A percentile compares a stretch with the other conserved stretches of the same genome.
Conservation (phyloP, 2,888 invertebrate genomes). For the Gymnoscelis rufifasciata region DNA sequence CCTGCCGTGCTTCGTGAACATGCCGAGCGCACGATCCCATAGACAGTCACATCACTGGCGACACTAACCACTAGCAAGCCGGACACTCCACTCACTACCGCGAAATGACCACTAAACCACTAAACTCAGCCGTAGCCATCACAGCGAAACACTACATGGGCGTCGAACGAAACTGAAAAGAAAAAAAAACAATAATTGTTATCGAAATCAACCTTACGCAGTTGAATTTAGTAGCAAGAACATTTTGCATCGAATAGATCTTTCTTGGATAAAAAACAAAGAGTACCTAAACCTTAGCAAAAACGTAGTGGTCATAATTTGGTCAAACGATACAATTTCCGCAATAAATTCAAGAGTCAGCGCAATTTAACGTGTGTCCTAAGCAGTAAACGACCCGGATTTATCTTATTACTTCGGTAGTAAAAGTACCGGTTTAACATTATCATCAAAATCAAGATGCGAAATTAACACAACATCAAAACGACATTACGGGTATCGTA, state of each 20-base stretch:
- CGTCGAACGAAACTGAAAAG: slow-evolving; percentile 72
- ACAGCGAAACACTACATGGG: slow-evolving; percentile 59
- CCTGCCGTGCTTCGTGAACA: slow-evolving; percentile 75
- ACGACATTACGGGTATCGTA: slow-evolving; percentile 9
- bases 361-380: too few relatives aligned
- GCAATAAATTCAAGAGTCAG: background rate
- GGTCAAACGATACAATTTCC: background rate
- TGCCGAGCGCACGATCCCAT: slow-evolving; percentile 72
- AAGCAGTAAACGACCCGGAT: background rate
- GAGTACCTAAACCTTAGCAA: too few relatives aligned
- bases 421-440: slow-evolving; percentile 2
- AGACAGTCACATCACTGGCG: slow-evolving; percentile 70
- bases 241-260: background rate
- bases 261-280: too few relatives aligned
- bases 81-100: slow-evolving; percentile 52
- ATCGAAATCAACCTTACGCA: slow-evolving; percentile 35
- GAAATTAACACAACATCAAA: slow-evolving; percentile 1
- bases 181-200: slow-evolving; percentile 71
- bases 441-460: slow-evolving; percentile 10
- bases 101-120: slow-evolving; percentile 55
- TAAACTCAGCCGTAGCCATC: slow-evolving; percentile 69
- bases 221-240: background rate
- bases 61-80: slow-evolving; percentile 49
- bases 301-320: background rate
- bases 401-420: background rate